Evolutionary conservation across 2,797 vertebrate species (phyloP), one percentile per base, ranked within the genome.

Genomic region (Limnodromus scolopaceus): DNA sequence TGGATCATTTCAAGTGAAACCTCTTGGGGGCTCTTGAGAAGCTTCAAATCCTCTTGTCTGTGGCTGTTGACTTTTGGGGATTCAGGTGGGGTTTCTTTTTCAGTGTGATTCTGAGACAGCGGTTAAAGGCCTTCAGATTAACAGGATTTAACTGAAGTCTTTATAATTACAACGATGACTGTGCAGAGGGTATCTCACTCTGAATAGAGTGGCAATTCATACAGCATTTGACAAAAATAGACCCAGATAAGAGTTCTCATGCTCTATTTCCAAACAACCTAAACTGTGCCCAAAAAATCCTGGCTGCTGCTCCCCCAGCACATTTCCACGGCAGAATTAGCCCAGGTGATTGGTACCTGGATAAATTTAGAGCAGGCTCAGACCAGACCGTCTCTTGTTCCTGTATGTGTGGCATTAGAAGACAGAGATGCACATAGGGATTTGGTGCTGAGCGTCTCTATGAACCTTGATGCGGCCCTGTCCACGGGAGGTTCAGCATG

Each of bases 191-290:
- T 55, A 70, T 58, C 80, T 91, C 13, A 1, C 61, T 45, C 53
- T 95, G 65, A 85, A 70, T 24, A 74, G 78, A 79, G 70, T 49
- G 55, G 43, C 55, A 87, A 51, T 85, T 60, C 69, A 38, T 30
- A 23, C 60, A 92, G 89, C 43, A 84, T 96, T 79, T 87, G 81
- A 87, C 71, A 89, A 83, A 87, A 95, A 74, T 45, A 95, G 91
- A 71, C 55, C 41, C 0, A 0, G 41, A 11, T 48, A 54, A 45
- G 76, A n/a, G 60, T 64, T 80, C 71, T 91, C 43, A 46, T 74
- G 87, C 74, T 89, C 63, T 91, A 27, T 92, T 92, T 89, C 77
- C 91, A 92, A 91, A 83, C 71, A 77, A 57, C 66, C 38, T 84
- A 61, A 91, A 70, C 71, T 36, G 51, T 77, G 64, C 48, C 48